Base-by-base conservation (phyloP, 2,888 invertebrate species). In the Celastrina argiolus region DNA sequence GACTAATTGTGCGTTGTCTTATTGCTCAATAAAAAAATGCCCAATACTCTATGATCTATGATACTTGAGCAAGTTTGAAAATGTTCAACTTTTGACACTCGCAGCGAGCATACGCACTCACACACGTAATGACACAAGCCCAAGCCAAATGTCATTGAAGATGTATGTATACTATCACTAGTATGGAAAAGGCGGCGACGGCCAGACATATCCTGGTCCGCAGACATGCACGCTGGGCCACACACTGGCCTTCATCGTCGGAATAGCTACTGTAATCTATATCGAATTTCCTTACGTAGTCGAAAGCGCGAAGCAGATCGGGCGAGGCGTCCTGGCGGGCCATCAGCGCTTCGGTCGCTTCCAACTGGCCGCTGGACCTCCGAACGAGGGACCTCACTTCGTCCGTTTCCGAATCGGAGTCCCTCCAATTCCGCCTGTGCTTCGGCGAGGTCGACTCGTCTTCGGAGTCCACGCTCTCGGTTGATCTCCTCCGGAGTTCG, bases 361-460 rank as follows among this genome's bases (percentile, higher is more conserved):
- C 88, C 71, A 95, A 83, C 79, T 94, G 94, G 68, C 92, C 85
- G 72, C 92, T 89, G 28, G 95, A 94, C 68, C 94, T 92, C 61
- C 94, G 92, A 64, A 95, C 84, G 41, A 95, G 84, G 74, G 94
- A 91, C 63, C 93, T 92, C 42, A 94, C 87, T 71, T 94, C 94
- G 72, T 95, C 95, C 41, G 92, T 81, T 76, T 95, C 95, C 66
- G 94, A 94, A 76, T 95, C 95, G 63, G 94, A 93, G 51, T 80
- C 82, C 80, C 84, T 84, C 68, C 80, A 81, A 67, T 84, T 74
- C 0, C 87, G 74, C 56, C 84, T 84, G 74, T 87, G 85, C 75
- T 85, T 85, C 8, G 88, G 86, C 63, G 87, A 84, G 28, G 87
- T 84, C 7, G 83, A 81, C 63, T 82, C 85, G 67, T 79, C 85